Percentiles rank a stretch among this genome's conserved stretches.
Evolutionary conservation across 2,113 vertebrate genomes (phyloP).

Genomic region (Accipiter cooperii): DNA sequence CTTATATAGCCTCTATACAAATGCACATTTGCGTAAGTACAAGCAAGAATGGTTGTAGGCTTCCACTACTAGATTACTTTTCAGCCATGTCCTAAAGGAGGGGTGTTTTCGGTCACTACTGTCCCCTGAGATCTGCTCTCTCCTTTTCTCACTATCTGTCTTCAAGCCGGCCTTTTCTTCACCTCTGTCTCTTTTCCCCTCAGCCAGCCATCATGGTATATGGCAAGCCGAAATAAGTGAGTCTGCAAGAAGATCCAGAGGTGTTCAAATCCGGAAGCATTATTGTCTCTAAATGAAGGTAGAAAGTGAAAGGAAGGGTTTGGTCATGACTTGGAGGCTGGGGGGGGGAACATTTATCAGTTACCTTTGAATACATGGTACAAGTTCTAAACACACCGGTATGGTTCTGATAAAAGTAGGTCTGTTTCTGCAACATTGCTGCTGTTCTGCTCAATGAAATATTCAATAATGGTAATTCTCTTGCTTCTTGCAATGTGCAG

Average conservation of each 20-base stretch:
- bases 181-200: not conserved
- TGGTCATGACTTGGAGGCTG: rapidly evolving
- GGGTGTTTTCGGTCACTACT: not conserved
- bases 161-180: not conserved
- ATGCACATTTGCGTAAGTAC: not conserved
- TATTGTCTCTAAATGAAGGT: not conserved
- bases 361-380: not conserved
- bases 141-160: not conserved
- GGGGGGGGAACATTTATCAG: not conserved
- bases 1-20: not conserved
- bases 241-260: not conserved
- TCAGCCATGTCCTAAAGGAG: not conserved
- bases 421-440: not conserved
- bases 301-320: not conserved
- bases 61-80: not conserved
- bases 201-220: not conserved
- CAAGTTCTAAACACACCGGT: not conserved
- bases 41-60: not conserved
- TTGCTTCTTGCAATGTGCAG: not conserved
- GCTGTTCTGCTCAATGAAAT: not conserved
- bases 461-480: not conserved
- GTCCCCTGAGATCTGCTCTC: not conserved
- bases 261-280: not conserved
- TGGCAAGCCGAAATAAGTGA: not conserved
- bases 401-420: not conserved